These are phyloP conservation scores for Cassiopea andromeda DNA, from an alignment of 30 jellyfish, hydroid and myxozoan species.

Conservation along the genomic window DNA sequence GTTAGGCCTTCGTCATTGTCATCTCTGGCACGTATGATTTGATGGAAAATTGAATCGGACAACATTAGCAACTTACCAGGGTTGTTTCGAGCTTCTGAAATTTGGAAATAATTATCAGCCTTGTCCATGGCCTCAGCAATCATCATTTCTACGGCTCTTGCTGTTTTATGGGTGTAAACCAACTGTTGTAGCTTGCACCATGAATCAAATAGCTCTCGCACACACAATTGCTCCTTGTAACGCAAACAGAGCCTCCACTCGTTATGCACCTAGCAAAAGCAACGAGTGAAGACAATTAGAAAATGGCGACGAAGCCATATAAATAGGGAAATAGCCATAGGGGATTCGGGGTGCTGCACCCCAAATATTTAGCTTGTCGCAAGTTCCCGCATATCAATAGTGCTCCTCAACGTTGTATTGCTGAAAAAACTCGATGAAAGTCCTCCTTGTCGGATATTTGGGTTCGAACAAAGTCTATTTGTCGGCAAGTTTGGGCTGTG, in stretches of 20 bases:
- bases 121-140: conserved; percentile 54
- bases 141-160: conserved; percentile 66
- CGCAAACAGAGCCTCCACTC: conserved; percentile 49
- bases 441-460: too few species aligned
- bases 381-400: too few species aligned
- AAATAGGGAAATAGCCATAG: too few species aligned
- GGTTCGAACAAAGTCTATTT: too few species aligned
- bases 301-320: too few species aligned
- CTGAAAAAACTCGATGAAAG: too few species aligned
- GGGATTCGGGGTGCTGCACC: too few species aligned
- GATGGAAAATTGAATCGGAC: conserved; percentile 30
- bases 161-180: conserved; percentile 66
- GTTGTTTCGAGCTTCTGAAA: conserved; percentile 31
- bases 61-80: conserved; percentile 28
- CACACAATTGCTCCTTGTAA: conserved; percentile 42
- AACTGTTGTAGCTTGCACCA: conserved; percentile 49
- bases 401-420: too few species aligned
- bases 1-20: conserved; percentile 16
- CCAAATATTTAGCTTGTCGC: too few species aligned
- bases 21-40: conserved; percentile 19
- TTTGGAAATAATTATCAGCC: conserved; percentile 34
- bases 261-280: conserved; percentile 22
- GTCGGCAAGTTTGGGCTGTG: too few species aligned
- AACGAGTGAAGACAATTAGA: too few species aligned
- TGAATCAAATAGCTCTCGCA: conserved; percentile 39